Conservation (phyloP, 2,113 vertebrate species). For the Brachyhypopomus gauderio region DNA sequence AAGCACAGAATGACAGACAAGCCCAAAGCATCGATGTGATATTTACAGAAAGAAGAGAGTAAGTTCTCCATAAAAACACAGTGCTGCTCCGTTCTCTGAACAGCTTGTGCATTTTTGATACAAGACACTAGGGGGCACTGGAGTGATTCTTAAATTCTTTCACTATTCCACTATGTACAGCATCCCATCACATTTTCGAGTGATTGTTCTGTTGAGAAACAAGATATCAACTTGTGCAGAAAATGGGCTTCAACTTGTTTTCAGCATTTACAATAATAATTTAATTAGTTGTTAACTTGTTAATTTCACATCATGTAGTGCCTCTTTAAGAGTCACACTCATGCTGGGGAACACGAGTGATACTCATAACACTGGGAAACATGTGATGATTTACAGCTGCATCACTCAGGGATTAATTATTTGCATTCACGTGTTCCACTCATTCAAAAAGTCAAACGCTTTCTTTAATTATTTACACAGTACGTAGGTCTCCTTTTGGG, state of each 20-base stretch:
- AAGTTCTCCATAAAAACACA: constrained; percentile 68
- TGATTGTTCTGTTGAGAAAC: background rate
- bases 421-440: background rate
- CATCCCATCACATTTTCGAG: background rate
- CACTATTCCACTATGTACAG: background rate
- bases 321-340: too few species aligned
- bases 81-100: background rate
- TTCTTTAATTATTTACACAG: background rate
- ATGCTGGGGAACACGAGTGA: background rate
- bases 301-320: too few species aligned
- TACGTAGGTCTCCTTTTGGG: background rate
- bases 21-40: constrained; percentile 86
- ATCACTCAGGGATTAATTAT: background rate
- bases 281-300: too few species aligned
- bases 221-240: background rate
- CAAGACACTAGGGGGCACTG: constrained; percentile 14
- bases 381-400: background rate
- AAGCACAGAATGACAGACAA: constrained; percentile 89
- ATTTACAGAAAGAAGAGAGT: constrained; percentile 92
- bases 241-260: too few species aligned
- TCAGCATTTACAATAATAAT: too few species aligned
- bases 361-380: background rate
- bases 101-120: background rate
- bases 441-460: background rate
- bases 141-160: background rate